Base-by-base conservation (phyloP, 53 echinoderm and acorn worm species). In the Henricia sp. region DNA sequence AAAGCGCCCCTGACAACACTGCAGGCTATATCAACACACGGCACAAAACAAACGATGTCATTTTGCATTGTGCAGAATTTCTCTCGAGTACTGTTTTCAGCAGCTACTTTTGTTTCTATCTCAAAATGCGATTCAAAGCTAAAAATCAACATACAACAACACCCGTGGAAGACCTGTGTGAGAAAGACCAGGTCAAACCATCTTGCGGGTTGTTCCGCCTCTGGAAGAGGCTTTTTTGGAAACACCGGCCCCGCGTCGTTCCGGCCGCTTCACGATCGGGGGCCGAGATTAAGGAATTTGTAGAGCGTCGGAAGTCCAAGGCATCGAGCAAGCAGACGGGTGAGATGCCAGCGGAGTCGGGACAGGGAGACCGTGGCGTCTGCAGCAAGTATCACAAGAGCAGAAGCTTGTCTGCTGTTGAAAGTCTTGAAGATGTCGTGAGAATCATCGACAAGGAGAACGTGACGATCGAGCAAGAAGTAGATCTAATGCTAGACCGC, bases 401-500 rank as follows among this genome's bases (percentile, higher is more conserved):
- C n/a, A n/a, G n/a, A n/a, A 70, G 50, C 46, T 50, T 50, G 5
- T 46, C 70, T n/a, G 29, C 48, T 28, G 48, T 48, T 12, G 50
- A 70, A 19, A 70, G 50, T 70, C 48, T 70, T 44, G 70, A 67
- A 38, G 62, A n/a, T n/a, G n/a, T 60, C 62, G 33, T 60, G 29
- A 34, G 33, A 29, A 48, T 70, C 70, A 70, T 39, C 23, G 70
- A 70, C 70, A 67, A 37, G 67, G 48, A 11, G 29, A 70, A 70
- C 14, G 44, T 48, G 13, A 43, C 70, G 27, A 30, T 70, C 48
- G 70, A 48, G 48, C 46, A 70, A 50, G 70, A 46, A 28, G 46
- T 67, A 37, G 50, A 43, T 29, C 70, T 70, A 32, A 70, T 70
- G 70, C 70, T 70, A n/a, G 70, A 70, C 30, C 25, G 70, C 27